Conservation (phyloP, 2,797 vertebrate species). For the Gymnothorax reevesii region DNA sequence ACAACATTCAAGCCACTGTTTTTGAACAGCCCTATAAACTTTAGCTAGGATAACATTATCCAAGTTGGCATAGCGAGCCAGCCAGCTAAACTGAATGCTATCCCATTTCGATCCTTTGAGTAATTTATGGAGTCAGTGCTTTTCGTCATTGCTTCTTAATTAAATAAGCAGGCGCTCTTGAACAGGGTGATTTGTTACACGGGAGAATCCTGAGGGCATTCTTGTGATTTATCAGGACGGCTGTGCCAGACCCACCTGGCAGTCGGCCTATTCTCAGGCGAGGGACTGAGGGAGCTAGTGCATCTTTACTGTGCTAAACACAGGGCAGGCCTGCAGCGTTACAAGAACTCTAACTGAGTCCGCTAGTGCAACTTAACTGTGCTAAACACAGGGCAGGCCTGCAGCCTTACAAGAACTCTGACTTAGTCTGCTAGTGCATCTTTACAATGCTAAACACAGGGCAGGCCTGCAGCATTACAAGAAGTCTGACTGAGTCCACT, state of each 20-base stretch:
- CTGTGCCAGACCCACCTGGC: conserved; percentile 15
- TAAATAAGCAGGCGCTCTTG: not conserved
- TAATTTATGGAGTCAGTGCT: too few relatives aligned
- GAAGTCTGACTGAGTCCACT: too few relatives aligned
- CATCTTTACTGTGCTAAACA: too few relatives aligned
- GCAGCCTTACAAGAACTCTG: too few relatives aligned
- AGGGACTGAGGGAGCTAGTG: not conserved
- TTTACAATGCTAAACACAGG: too few relatives aligned
- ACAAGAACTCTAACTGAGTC: too few relatives aligned
- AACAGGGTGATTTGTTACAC: not conserved
- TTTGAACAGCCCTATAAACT: not conserved
- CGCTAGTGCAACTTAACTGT: too few relatives aligned
- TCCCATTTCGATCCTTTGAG: not conserved
- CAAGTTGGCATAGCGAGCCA: not conserved
- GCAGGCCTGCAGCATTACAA: too few relatives aligned
- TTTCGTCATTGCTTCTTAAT: not conserved
- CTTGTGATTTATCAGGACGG: not conserved
- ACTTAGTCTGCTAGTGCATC: too few relatives aligned
- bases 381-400: too few relatives aligned
- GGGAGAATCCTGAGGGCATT: not conserved
- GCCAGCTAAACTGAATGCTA: not conserved
- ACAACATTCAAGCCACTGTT: not conserved
- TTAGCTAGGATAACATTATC: not conserved
- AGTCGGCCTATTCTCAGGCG: conserved; percentile 19
- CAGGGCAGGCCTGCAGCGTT: too few relatives aligned